Percentiles rank a stretch among this genome's conserved stretches.
phyloP scores from a whole-genome alignment of 92 coral and sea anemone species.

The Isaurus tuberculatus region DNA sequence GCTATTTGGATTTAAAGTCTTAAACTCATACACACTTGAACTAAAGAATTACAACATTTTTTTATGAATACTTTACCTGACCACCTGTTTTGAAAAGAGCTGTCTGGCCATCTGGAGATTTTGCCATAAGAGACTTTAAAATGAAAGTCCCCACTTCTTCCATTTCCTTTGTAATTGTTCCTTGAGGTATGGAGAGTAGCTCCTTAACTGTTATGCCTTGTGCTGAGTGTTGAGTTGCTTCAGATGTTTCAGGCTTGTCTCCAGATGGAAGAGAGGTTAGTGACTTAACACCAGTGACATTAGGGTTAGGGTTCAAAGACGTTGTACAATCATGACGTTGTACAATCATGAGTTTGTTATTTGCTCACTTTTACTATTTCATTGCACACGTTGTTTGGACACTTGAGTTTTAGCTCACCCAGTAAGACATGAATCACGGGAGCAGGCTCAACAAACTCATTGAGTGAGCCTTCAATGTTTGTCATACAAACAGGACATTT shows the following conservation, averaged over 20 bases:
- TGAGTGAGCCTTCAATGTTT: not conserved
- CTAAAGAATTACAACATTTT: not conserved
- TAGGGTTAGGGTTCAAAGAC: slow-evolving; percentile 6
- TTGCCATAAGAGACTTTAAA: slow-evolving; percentile 19
- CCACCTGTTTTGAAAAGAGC: slow-evolving; percentile 36
- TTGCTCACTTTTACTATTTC: slow-evolving; percentile 11
- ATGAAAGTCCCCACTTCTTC: slow-evolving; percentile 31
- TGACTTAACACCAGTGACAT: not conserved
- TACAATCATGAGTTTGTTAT: slow-evolving; percentile 4
- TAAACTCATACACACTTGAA: not conserved
- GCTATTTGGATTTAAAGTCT: not conserved
- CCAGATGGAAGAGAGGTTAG: slow-evolving; percentile 7
- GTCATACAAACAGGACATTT: slow-evolving; percentile 2
- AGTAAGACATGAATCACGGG: slow-evolving; percentile 21
- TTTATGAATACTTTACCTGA: not conserved
- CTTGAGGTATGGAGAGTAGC: slow-evolving; percentile 3
- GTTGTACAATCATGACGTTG: slow-evolving; percentile 4
- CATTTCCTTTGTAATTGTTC: slow-evolving; percentile 17
- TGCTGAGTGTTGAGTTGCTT: slow-evolving; percentile 4
- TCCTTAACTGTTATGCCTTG: slow-evolving; percentile 21
- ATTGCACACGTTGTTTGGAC: not conserved
- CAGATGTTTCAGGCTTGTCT: slow-evolving; percentile 16
- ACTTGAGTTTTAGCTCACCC: slow-evolving; percentile 18
- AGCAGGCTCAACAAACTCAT: slow-evolving; percentile 16
- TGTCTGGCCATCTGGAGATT: slow-evolving; percentile 36